Percentiles rank a stretch among this genome's conserved stretches.
These are phyloP conservation scores for Cyphomyrus discorhynchus DNA, from an alignment of 2,113 vertebrate species.

Conservation along the genomic window DNA sequence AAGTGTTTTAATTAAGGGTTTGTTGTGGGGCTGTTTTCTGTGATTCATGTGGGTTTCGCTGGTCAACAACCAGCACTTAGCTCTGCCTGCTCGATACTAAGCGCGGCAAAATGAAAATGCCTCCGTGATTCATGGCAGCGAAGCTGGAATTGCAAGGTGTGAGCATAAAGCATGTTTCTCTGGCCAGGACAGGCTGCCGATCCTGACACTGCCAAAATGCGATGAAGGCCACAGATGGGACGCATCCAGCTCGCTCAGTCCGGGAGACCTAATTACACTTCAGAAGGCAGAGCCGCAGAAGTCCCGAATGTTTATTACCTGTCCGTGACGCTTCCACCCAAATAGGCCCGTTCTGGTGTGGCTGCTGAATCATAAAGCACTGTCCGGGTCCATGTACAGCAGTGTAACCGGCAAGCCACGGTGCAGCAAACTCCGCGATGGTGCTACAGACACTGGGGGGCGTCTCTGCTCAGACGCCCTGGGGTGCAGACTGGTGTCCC, in stretches of 20 bases:
- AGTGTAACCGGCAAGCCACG: background rate
- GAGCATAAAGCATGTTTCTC: background rate
- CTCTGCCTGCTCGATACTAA: background rate
- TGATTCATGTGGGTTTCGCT: background rate
- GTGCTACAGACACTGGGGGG: background rate
- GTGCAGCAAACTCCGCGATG: background rate
- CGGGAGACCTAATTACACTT: background rate
- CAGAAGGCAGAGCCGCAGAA: background rate
- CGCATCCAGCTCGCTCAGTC: background rate
- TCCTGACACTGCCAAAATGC: background rate
- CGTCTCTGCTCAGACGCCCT: background rate
- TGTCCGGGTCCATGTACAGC: background rate
- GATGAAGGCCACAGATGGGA: background rate
- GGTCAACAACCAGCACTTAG: background rate
- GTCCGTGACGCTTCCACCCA: background rate
- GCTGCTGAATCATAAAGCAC: background rate
- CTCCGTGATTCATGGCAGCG: background rate
- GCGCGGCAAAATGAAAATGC: background rate
- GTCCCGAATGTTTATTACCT: background rate
- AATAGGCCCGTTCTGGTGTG: background rate
- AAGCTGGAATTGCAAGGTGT: background rate
- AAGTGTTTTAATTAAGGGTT: background rate
- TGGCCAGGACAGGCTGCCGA: background rate
- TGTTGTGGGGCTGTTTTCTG: background rate
- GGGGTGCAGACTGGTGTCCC: background rate